A percentile compares a stretch with the other conserved stretches of the same genome.
phyloP scores from a whole-genome alignment of 2,888 invertebrate genomes.

The Eupithecia subfuscata region DNA sequence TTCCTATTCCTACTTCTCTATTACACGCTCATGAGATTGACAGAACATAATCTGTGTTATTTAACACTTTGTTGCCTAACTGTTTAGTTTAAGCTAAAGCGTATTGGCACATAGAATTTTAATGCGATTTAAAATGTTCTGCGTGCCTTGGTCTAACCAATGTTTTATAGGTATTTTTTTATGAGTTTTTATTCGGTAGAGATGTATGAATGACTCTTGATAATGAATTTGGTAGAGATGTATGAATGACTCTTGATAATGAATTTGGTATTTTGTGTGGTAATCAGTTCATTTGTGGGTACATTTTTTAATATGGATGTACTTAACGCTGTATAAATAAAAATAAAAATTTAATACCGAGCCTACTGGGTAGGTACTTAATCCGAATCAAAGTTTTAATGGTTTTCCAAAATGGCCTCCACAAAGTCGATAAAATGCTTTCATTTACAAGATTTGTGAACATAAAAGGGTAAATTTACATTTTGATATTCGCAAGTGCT shows the following conservation, averaged over 20 bases:
- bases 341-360: neutral
- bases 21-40: slow-evolving; percentile 73
- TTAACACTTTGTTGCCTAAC: slow-evolving; percentile 58
- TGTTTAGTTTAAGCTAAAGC: slow-evolving; percentile 25
- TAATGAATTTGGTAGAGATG: neutral
- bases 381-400: slow-evolving; percentile 42
- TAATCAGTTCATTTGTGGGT: neutral
- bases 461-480: slow-evolving; percentile 84
- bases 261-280: neutral
- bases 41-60: slow-evolving; percentile 67
- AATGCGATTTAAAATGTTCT: neutral
- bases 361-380: neutral
- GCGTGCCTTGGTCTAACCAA: neutral
- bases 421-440: slow-evolving; percentile 80
- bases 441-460: slow-evolving; percentile 83
- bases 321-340: neutral
- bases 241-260: neutral
- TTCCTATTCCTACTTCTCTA: slow-evolving; percentile 80
- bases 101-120: neutral
- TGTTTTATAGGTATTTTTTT: neutral
- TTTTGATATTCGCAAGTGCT: slow-evolving; percentile 83
- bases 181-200: neutral
- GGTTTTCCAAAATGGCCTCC: slow-evolving; percentile 46
- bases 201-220: neutral
- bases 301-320: neutral